A percentile compares a stretch with the other conserved stretches of the same genome.
Evolutionary conservation across 2,113 vertebrate species (phyloP).

Genomic region (Sebastes fasciatus): DNA sequence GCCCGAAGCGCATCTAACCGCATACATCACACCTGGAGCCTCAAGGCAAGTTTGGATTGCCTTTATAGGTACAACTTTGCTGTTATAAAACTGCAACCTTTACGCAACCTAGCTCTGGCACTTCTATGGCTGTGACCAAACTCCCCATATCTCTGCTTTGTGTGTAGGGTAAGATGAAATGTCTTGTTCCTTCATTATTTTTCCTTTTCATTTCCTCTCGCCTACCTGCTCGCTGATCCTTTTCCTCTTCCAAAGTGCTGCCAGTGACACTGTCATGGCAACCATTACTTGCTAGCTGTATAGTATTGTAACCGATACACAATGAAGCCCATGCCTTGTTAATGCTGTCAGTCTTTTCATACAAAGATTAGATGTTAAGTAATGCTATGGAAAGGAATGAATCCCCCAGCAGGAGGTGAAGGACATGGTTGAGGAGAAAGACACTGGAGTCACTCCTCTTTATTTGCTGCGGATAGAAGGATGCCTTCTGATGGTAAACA

Average conservation of each 20-base stretch:
- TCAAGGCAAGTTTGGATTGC: too few relatives aligned
- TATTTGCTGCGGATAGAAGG: neutral
- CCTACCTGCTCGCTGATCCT: neutral
- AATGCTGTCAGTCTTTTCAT: neutral
- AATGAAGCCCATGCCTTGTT: conserved; percentile 3
- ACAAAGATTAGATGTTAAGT: neutral
- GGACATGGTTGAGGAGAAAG: neutral
- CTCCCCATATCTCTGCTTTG: neutral
- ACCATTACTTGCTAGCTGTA: conserved; percentile 31
- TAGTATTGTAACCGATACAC: neutral
- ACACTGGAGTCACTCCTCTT: neutral
- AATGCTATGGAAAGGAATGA: neutral
- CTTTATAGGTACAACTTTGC: too few relatives aligned
- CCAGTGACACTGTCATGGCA: conserved; percentile 70
- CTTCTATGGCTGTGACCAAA: conserved; percentile 25
- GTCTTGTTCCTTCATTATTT: conserved; percentile 49
- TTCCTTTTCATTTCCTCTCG: conserved; percentile 47
- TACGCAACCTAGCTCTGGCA: neutral
- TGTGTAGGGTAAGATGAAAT: conserved; percentile 28
- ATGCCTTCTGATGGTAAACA: neutral
- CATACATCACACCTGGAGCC: too few relatives aligned
- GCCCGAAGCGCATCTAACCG: too few relatives aligned
- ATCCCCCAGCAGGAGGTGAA: neutral
- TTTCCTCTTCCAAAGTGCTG: neutral
- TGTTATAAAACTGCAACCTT: conserved; percentile 25